Percentiles rank a stretch among this genome's conserved stretches.
Conservation (phyloP, 2,888 invertebrate species). For the Ellobium chinense region DNA sequence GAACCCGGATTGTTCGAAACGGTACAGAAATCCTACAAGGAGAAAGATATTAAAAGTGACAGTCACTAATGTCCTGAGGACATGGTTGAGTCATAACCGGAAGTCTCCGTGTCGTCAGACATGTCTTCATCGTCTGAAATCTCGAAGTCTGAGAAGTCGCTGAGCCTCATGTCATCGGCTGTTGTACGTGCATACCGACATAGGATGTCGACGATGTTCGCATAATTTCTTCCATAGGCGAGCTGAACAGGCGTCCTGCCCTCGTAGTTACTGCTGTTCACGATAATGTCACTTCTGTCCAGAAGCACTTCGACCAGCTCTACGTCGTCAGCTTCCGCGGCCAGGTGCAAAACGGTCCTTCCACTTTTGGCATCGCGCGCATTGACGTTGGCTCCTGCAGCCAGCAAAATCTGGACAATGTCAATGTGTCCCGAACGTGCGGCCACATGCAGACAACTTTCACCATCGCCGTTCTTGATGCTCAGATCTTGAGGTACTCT, state of each 20-base stretch:
- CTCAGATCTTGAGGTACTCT: constrained; percentile 84
- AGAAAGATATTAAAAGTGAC: no score
- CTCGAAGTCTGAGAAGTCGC: no score
- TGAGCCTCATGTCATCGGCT: no score
- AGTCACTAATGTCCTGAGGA: no score
- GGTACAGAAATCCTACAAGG: no score
- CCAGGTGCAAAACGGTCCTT: constrained; percentile 38
- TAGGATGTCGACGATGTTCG: background rate
- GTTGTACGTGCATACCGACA: background rate
- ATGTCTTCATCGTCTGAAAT: background rate
- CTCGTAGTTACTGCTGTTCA: constrained; percentile 10
- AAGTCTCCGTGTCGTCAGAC: background rate
- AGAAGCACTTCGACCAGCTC: constrained; percentile 9
- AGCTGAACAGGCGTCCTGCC: constrained; percentile 25
- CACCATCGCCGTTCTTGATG: constrained; percentile 86
- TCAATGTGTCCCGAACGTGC: background rate
- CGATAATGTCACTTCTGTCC: background rate
- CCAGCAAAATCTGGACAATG: constrained; percentile 38
- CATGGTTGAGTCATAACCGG: no score
- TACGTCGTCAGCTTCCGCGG: constrained; percentile 27
- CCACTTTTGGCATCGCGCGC: constrained; percentile 48
- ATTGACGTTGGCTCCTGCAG: constrained; percentile 44
- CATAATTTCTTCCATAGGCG: constrained; percentile 21
- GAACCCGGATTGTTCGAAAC: no score
- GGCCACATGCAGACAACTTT: constrained; percentile 47